Evolutionary conservation across 2,797 vertebrate genomes (phyloP), one percentile per base, ranked within the genome.

Genomic region (Phoxinus dragarum): DNA sequence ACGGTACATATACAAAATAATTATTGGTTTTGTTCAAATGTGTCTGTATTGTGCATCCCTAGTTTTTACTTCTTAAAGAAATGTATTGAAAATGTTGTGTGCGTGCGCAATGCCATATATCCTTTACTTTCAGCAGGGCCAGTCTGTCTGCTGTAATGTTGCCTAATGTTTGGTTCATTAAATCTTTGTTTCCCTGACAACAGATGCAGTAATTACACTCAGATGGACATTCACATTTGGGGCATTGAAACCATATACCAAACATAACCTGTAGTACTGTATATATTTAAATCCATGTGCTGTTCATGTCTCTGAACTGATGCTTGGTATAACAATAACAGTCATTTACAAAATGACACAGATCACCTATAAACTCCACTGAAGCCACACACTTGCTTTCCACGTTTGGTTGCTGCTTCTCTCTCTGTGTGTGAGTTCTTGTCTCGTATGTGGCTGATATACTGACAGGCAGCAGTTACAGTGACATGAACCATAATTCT

Each of bases 151-250:
- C 27, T 73, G 11, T 6, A 8, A 54, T 16, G n/a, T 67, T 44
- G 31, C 64, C 40, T 68, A 77, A 54, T 77, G 61, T 40, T 40
- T 44, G 69, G 36, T 68, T 84, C 9, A 68, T 84, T 84, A 84
- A 40, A 68, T 76, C n/a, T 17, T 49, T 75, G 82, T 84, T 67
- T 66, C 23, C 72, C 12, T 3, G 31, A 66, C 71, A 66, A 52
- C 81, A 75, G 27, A 76, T 67, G 14, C 23, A 19, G 31, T 66
- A 21, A 40, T 76, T 27, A 40, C 31, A 68, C 47, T 49, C 27
- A 38, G 31, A 36, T 12, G 21, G 38, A 14, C 31, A 34, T 23
- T 66, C 9, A 27, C 21, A 64, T 49, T 68, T n/a, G 12, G 7
- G 40, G 12, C 69, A 27, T 27, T 47, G 40, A 47, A 72, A 6